Base-by-base conservation (phyloP, 1,140 invertebrate genomes). In the Sinonovacula constricta region DNA sequence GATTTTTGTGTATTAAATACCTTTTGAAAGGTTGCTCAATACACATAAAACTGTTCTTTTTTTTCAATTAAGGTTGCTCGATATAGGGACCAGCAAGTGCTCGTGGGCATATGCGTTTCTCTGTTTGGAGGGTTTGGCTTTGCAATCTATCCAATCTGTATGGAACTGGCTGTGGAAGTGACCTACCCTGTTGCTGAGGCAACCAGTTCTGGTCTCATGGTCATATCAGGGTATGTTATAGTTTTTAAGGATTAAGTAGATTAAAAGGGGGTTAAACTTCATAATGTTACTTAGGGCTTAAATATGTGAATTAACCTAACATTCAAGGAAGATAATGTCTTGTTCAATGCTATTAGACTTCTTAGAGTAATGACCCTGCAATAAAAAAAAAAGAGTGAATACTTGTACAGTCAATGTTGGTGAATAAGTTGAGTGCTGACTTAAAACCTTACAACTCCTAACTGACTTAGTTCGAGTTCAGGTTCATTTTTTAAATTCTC, bases 141-240 rank as follows among this genome's bases (percentile, higher is more conserved):
- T 81, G 90, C 91, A 28, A 70, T 91, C 7, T 91, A 91, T 81
- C 91, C 92, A 15, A 84, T 92, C 31, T 88, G 86, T 70, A 86
- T 92, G 79, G 92, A 92, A 79, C 74, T 91, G 65, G 89, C 89
- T 22, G 91, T 92, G 22, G 92, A 92, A 82, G 83, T 89, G 51
- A 91, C 91, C 2, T 92, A 89, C 63, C 92, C 92, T 59, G 90
- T 92, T 45, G 91, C 91, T 1, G 92, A 92, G 72, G 91, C 89
- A 56, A 91, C 90, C 0, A 92, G 91, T 78, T 88, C 91, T 31
- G 92, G 91, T 12, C 74, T 92, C 4, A 83, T 92, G 45, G 86
- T 92, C 45, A 88, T 92, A 15, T 90, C 88, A 26, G 91, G 92
- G 90, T 91, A 85, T 85, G 87, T 87, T 56, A 12, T 34, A 31